These are phyloP conservation scores for Hyperopisus bebe DNA, from an alignment of 2,113 vertebrate genomes.

Conservation along the genomic window DNA sequence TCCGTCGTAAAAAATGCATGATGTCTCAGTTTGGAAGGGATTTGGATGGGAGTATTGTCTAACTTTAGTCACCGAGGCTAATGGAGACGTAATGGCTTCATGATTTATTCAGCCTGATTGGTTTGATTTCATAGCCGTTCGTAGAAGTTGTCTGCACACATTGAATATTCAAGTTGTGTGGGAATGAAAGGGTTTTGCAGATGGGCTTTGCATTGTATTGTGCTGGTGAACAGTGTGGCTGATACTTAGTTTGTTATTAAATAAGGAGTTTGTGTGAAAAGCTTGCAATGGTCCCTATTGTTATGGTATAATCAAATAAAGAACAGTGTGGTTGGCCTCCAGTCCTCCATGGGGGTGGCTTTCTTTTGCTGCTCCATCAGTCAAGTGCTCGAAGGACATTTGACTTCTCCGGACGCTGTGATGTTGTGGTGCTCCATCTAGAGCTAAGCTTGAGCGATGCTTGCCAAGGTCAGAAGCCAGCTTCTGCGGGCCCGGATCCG, in stretches of 20 bases:
- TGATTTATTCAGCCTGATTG: background rate
- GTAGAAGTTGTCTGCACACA: background rate
- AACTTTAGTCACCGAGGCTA: background rate
- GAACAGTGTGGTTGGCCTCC: background rate
- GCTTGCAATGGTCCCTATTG: background rate
- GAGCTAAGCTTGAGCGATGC: background rate
- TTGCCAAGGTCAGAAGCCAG: background rate
- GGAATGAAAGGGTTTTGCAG: background rate
- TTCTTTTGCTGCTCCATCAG: background rate
- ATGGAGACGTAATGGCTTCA: background rate
- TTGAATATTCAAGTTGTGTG: slow-evolving; percentile 11
- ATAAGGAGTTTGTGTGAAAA: background rate
- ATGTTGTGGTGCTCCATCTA: background rate
- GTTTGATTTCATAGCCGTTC: background rate
- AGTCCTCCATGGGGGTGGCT: background rate
- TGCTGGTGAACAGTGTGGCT: background rate
- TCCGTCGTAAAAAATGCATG: slow-evolving; percentile 8
- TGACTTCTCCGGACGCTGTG: background rate
- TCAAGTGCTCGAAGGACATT: background rate
- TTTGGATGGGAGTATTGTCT: background rate
- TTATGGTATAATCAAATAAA: background rate
- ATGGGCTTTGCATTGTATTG: background rate
- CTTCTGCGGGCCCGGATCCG: background rate
- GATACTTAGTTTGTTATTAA: background rate
- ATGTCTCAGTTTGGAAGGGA: background rate